Conservation (phyloP, 35 echinoderm and acorn worm species). For the Anneissia japonica region DNA sequence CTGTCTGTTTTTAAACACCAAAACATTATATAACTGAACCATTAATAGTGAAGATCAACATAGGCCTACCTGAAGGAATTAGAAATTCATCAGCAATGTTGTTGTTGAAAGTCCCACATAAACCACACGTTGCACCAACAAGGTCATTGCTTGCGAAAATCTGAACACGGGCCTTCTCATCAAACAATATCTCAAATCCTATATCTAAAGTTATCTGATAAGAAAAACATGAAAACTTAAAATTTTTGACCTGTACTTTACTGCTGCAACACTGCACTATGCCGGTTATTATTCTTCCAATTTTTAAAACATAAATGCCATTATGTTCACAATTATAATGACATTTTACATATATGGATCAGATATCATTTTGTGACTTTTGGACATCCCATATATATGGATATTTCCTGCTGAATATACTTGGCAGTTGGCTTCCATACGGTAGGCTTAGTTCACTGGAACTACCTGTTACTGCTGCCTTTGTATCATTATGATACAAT, state of each 20-base stretch:
- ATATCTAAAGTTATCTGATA: conserved; percentile 59
- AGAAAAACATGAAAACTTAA: not conserved
- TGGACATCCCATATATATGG: no score
- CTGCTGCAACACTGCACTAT: no score
- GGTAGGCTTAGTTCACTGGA: no score
- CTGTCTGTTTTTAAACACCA: not conserved
- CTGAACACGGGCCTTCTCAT: conserved; percentile 47
- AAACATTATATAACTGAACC: not conserved
- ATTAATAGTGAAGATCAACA: not conserved
- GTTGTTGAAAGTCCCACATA: conserved; percentile 89
- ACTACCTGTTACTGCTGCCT: not conserved
- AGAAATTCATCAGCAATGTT: conserved; percentile 74
- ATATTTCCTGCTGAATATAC: no score
- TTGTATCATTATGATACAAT: not conserved
- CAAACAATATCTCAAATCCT: conserved; percentile 51
- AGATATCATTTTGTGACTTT: no score
- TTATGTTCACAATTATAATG: not conserved
- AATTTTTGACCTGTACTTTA: no score
- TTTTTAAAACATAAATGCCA: no score
- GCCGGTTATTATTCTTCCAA: no score
- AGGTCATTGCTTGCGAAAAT: conserved; percentile 44
- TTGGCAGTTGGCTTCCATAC: no score
- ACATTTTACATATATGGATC: no score
- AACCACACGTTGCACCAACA: conserved; percentile 59
- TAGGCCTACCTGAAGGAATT: conserved; percentile 47